Percentiles rank a stretch among this genome's conserved stretches.
phyloP scores from a whole-genome alignment of 2,797 vertebrate species.

The Pempheris klunzingeri region DNA sequence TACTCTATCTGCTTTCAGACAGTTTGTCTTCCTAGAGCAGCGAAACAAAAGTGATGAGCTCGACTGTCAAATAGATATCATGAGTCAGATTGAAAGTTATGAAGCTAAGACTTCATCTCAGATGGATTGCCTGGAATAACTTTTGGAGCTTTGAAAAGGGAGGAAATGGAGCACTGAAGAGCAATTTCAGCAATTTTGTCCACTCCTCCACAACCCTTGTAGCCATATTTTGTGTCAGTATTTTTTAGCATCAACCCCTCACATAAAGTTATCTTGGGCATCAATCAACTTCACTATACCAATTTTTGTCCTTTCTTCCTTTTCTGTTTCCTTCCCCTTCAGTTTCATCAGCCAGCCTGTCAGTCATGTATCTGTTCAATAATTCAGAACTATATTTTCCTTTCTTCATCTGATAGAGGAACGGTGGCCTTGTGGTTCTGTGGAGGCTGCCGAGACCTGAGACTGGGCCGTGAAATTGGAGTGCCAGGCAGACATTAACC shows the following conservation, averaged over 20 bases:
- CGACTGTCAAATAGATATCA: conserved; percentile 34
- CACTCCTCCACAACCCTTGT: conserved; percentile 38
- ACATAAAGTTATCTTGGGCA: conserved; percentile 61
- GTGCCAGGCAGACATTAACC: conserved; percentile 74
- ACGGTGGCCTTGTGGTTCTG: conserved; percentile 48
- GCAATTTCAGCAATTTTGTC: conserved; percentile 68
- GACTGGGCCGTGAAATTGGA: conserved; percentile 72
- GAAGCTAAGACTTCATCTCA: conserved; percentile 31
- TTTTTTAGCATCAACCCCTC: conserved; percentile 58
- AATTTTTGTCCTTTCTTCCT: conserved; percentile 65
- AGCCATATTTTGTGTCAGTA: conserved; percentile 64
- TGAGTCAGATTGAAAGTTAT: conserved; percentile 35
- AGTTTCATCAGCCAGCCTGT: conserved; percentile 75
- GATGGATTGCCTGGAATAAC: conserved; percentile 39
- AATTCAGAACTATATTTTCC: conserved; percentile 75
- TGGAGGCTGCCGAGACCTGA: conserved; percentile 49
- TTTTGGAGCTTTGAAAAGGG: conserved; percentile 24
- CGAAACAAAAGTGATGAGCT: conserved; percentile 19
- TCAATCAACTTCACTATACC: conserved; percentile 64
- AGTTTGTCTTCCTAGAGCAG: conserved; percentile 19
- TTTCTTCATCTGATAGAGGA: conserved; percentile 69
- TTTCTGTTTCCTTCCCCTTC: conserved; percentile 63
- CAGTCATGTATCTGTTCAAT: conserved; percentile 79
- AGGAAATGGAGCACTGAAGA: conserved; percentile 42
- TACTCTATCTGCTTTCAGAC: conserved; percentile 14